Base-by-base conservation (phyloP, 2,888 invertebrate species). In the Sphecodes monilicornis region DNA sequence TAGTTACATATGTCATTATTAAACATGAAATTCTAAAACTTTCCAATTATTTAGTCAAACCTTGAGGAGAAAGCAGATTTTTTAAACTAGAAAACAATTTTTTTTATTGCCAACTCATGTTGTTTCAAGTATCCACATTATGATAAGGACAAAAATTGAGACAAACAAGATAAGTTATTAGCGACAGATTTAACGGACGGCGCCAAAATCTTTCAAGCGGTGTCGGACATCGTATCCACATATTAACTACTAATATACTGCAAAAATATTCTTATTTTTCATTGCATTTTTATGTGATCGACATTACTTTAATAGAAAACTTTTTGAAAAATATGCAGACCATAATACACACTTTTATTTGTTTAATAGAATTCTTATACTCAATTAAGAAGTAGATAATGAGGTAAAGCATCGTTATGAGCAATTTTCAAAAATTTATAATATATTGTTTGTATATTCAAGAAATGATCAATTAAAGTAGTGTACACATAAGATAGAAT, bases 401-500 rank as follows among this genome's bases (percentile, higher is more conserved):
- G 64, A 64, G 50, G 3, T n/a, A 66, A 78, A 64, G 64, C 36
- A 78, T 73, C 50, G 68, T 54, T 50, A 41, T 70, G 39, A 64
- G 41, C 29, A 69, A 70, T 41, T 39, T 70, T 32, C 66, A 71
- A n/a, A 75, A 69, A 29, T 75, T 29, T 54, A 50, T 13, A 70
- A 66, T 41, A 50, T 18, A 36, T 16, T 36, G 10, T 64, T 32
- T 32, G 29, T 60, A 80, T 22, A 66, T 22, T 43, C 46, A 72
- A 77, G 60, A 50, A 79, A 80, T 68, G 16, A 26, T 66, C 60
- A 54, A 39, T 64, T 80, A 71, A 57, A 73, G 68, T 39, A 60
- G 46, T 80, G 84, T 85, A 57, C 60, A 78, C 72, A 76, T 76
- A 84, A 76, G 78, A 85, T 68, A 79, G 43, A 73, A 79, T 84